Conservation (phyloP, 2,113 vertebrate genomes). For the Tachysurus fulvidraco region DNA sequence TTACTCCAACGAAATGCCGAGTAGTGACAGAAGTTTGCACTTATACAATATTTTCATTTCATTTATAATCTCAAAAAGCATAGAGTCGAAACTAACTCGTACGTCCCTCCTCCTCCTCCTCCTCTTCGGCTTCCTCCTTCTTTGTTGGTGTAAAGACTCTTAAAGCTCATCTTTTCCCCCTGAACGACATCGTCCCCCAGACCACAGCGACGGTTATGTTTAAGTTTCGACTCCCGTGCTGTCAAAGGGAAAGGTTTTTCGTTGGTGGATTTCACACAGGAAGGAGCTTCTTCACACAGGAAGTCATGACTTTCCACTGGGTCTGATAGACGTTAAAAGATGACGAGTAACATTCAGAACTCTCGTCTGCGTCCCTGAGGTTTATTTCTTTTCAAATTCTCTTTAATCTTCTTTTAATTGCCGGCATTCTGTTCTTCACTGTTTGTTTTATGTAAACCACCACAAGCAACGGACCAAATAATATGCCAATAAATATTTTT, state of each 20-base stretch:
- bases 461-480: slow-evolving; percentile 41
- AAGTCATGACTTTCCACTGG: not conserved
- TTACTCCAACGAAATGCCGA: not conserved
- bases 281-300: not conserved
- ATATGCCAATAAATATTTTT: slow-evolving; percentile 45
- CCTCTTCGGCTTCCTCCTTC: too few relatives aligned
- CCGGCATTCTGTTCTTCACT: not conserved
- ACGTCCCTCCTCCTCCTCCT: too few relatives aligned
- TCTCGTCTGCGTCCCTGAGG: not conserved
- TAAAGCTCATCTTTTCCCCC: too few relatives aligned
- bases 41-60: not conserved
- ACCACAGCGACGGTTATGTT: not conserved
- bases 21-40: too few relatives aligned
- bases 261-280: not conserved
- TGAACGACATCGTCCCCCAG: not conserved
- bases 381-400: not conserved
- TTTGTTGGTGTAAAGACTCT: too few relatives aligned
- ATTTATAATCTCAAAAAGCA: not conserved
- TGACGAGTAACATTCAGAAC: not conserved
- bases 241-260: not conserved
- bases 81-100: not conserved
- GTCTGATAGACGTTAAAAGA: not conserved
- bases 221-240: too few relatives aligned
- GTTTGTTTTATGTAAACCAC: slow-evolving; percentile 3
- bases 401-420: slow-evolving; percentile 14